These are phyloP conservation scores for Spea multiplicata DNA, from an alignment of 2,113 vertebrate genomes.

Conservation along the genomic window DNA sequence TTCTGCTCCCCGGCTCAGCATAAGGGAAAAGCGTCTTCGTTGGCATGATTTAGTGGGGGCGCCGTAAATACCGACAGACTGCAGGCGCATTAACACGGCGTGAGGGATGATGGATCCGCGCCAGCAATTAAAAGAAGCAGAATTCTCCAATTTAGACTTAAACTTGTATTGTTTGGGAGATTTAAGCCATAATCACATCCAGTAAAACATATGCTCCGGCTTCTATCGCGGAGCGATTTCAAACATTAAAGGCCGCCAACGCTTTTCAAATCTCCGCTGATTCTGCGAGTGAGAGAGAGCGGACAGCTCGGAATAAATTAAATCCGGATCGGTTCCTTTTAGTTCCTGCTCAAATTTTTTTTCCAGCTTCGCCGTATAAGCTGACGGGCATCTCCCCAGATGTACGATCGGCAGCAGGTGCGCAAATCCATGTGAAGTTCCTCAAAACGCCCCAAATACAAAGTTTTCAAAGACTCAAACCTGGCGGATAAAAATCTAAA, in stretches of 20 bases:
- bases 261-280: background rate
- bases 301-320: background rate
- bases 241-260: background rate
- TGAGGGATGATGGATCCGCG: background rate
- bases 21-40: background rate
- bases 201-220: slow-evolving; percentile 6
- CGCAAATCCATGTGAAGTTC: background rate
- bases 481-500: background rate
- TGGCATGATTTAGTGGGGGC: background rate
- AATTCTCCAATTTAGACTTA: background rate
- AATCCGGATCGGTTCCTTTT: background rate
- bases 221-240: background rate
- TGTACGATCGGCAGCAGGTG: background rate
- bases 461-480: background rate
- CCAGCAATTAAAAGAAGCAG: slow-evolving; percentile 5
- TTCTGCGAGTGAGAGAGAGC: background rate
- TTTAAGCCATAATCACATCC: slow-evolving; percentile 24
- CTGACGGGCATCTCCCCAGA: background rate
- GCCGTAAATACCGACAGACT: background rate
- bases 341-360: background rate
- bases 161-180: slow-evolving; percentile 4
- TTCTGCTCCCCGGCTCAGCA: background rate
- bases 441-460: background rate
- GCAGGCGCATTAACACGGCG: background rate
- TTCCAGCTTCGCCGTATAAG: background rate